Evolutionary conservation across 2,113 vertebrate species (phyloP).

Genomic region (Trinectes maculatus): DNA sequence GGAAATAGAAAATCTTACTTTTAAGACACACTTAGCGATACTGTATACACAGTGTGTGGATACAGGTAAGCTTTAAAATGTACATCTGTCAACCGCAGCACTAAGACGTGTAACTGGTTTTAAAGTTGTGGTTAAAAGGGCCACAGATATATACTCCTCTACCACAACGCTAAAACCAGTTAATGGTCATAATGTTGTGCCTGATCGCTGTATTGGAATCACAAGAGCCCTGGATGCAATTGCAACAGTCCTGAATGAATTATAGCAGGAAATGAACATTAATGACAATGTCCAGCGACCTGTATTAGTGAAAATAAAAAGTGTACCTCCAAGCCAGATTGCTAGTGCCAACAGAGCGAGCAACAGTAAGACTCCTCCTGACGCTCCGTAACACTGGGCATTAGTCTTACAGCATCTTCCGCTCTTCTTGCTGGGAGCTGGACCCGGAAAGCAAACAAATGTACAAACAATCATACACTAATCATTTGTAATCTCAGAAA

Average conservation of each 20-base stretch:
- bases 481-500: not conserved
- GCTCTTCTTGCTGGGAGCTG: constrained; percentile 52
- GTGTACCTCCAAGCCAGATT: constrained; percentile 80
- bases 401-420: constrained; percentile 41
- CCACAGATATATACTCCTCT: too few relatives aligned
- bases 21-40: not conserved
- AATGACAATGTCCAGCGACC: constrained; percentile 11
- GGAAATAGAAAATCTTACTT: not conserved
- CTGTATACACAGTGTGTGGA: not conserved
- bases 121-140: too few relatives aligned
- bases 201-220: too few relatives aligned
- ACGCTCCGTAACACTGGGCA: constrained; percentile 44
- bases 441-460: constrained; percentile 11
- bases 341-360: constrained; percentile 61
- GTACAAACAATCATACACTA: not conserved
- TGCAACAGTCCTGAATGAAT: constrained; percentile 11
- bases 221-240: not conserved
- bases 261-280: constrained; percentile 6
- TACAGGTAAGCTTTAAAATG: not conserved
- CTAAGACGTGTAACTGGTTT: too few relatives aligned
- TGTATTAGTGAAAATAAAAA: constrained; percentile 11
- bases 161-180: too few relatives aligned
- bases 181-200: too few relatives aligned
- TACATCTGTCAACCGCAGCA: too few relatives aligned
- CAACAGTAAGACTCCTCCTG: constrained; percentile 49